Base-by-base conservation (phyloP, 2,113 vertebrate genomes). In the Potamarius usumacintae region DNA sequence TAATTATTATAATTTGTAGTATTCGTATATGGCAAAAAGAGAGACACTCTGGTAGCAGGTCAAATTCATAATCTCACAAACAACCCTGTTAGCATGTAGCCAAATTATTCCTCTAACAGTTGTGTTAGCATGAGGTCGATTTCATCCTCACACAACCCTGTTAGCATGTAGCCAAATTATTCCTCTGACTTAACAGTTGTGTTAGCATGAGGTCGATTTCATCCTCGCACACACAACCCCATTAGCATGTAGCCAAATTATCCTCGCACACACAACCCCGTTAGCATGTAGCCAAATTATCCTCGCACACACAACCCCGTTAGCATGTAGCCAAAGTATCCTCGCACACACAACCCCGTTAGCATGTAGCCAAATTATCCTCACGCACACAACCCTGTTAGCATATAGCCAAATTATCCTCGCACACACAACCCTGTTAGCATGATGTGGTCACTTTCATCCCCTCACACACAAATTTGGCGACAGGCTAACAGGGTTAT, bases 381-480 rank as follows among this genome's bases (percentile, higher is more conserved):
- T n/a, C 1, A 52, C 22, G 9, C 42, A 50, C 42, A 30, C 27
- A 67, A 20, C 7, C 60, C 60, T 25, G 18, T 62, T 62, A 62
- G 20, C 60, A 62, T 62, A 20, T 69, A 85, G 72, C 86, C 78
- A 57, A 57, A 0, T 57, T 63, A 63, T 69, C 42, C 60, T 50
- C 5, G 52, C 22, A 30, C 22, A 52, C 42, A 30, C 8, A 69
- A 7, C 7, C 60, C 60, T 63, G 20, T 9, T 63, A 63, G 1
- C 60, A 63, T 22, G 20, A 84, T 86, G 58, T 60, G 81, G 67
- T 85, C 78, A 84, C 71, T n/a, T 53, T 71, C 65, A 55, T 69
- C 82, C 52, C 30, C 50, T 71, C 17, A 48, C 50, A 55, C 50
- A 57, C 34, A 72, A 34, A 8, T 87, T 62, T 79, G 87, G 60